Base-by-base conservation (phyloP, 2,113 vertebrate species). In the Eublepharis macularius region DNA sequence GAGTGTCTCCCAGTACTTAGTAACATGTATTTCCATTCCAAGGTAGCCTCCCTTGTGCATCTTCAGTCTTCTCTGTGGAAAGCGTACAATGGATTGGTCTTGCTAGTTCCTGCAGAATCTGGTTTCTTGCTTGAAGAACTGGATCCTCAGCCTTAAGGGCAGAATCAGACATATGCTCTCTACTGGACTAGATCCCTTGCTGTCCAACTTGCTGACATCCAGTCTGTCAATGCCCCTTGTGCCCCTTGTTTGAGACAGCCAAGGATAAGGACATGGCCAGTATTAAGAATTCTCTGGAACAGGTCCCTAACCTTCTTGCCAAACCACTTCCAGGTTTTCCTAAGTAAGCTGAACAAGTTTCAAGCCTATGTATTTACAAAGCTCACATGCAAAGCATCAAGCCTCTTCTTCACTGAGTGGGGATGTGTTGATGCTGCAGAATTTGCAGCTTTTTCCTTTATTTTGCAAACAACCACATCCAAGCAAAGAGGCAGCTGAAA, bases 341-440 rank as follows among this genome's bases (percentile, higher is more conserved):
- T 34, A 16, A 13, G 43, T n/a, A 65, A 72, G 21, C 41, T 34
- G n/a, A 34, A 76, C 60, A 7, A 45, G 63, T 68, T 68, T 49
- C 79, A 80, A 21, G 32, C 75, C 45, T 39, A n/a, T 68, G 32
- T 13, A 51, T 76, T 68, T 66, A 45, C 21, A 49, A 8, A 3
- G 34, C n/a, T 68, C n/a, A 12, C 51, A 51, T 45, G 74, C 8
- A 76, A 68, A 76, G 1, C 74, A 74, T 26, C 10, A 4, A 66
- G 19, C 43, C 63, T 76, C 72, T 73, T 82, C 41, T 81, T 79
- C n/a, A 69, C 66, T 32, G n/a, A 65, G 69, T 49, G 21, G 80
- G 6, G 6, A 74, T 0, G 0, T 0, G 26, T 0, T 0, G 60
- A 81, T 34, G 54, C 60, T 24, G 21, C 0, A 4, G 65, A 72